Base-by-base conservation (phyloP, 2,888 invertebrate genomes). In the Leucoma salicis region DNA sequence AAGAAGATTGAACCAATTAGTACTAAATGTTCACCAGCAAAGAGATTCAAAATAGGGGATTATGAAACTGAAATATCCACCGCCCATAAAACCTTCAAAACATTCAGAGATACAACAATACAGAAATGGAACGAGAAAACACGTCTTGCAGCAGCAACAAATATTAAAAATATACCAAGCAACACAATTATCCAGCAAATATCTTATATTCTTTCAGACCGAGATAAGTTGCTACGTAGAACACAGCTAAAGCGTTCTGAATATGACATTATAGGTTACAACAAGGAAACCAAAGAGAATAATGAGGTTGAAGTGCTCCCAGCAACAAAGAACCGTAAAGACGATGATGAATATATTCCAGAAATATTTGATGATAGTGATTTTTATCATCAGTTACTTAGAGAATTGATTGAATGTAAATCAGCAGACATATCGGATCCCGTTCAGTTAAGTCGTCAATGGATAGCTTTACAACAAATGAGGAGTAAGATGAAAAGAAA, bases 351-450 rank as follows among this genome's bases (percentile, higher is more conserved):
- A 58, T 92, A 93, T 52, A 94, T 96, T 66, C 67, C 90, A 0
- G 96, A 99, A 83, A 95, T 99, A 65, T 99, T 97, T 84, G 98
- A 99, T 77, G 99, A 99, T 71, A 96, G 95, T 65, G 99, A 99
- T 74, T 99, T 99, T 78, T 99, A 99, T 80, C 98, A 98, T 78
- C 96, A 97, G 66, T 89, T 98, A 39, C 84, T 99, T 31, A 90
- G 97, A 50, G 98, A 99, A 76, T 86, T 99, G 27, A 98, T 99
- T 51, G 97, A 99, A 75, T 94, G 94, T 53, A 98, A 98, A 81
- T 94, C 97, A 0, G 92, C 94, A 2, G 94, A 94, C 64, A 91
- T 95, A 7, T 94, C 94, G 0, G 97, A 97, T 84, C 96, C 97
- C 0, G 91, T 95, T 6, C 95, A 96, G 61, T 90, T 98, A 31